These are phyloP conservation scores for Kryphioiulus occultus DNA, from an alignment of 2,888 invertebrate genomes.

Conservation along the genomic window DNA sequence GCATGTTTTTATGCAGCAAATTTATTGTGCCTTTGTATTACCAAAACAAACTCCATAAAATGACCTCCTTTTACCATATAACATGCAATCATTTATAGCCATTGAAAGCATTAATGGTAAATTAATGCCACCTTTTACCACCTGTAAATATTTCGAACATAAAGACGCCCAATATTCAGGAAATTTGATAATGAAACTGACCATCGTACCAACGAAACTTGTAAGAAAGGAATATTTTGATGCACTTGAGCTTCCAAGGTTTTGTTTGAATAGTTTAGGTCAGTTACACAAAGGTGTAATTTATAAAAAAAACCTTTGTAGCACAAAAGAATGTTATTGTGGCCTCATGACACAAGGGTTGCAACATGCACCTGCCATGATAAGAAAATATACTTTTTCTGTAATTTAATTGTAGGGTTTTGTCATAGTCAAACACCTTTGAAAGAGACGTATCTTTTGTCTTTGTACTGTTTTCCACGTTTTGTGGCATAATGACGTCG, in stretches of 20 bases:
- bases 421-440: not conserved
- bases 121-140: not conserved
- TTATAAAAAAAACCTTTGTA: not conserved
- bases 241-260: not conserved
- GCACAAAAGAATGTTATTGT: not conserved
- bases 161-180: not conserved
- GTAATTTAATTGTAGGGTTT: not conserved
- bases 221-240: not conserved
- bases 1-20: not conserved
- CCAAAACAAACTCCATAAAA: not conserved
- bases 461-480: not conserved
- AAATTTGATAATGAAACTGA: not conserved
- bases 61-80: not conserved
- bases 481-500: not conserved
- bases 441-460: not conserved
- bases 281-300: not conserved
- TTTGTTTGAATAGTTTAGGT: constrained; percentile 1
- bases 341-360: not conserved
- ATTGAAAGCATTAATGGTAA: not conserved
- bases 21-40: not conserved
- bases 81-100: not conserved
- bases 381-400: not conserved
- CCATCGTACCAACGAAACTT: not conserved
- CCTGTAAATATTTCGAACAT: not conserved
- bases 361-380: not conserved